Evolutionary conservation across 2,888 invertebrate species (phyloP).

Genomic region (Perizoma flavofasciatum): DNA sequence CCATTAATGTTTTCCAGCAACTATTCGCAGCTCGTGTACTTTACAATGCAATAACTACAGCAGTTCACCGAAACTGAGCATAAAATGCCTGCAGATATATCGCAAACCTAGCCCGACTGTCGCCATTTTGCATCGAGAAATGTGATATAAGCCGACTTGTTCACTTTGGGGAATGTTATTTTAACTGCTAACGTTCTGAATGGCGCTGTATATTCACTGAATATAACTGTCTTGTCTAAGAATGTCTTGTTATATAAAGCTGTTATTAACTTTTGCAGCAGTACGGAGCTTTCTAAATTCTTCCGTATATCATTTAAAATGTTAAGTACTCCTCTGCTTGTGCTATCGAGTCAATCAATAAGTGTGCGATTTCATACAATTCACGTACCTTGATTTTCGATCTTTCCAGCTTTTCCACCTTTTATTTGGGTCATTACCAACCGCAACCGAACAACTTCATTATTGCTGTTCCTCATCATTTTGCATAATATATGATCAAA

Average conservation of each 20-base stretch:
- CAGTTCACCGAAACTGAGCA: conserved; percentile 9
- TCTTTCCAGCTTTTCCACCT: conserved; percentile 3
- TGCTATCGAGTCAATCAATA: conserved; percentile 2
- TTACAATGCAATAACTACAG: conserved; percentile 23
- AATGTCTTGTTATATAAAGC: not conserved
- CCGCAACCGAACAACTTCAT: no score
- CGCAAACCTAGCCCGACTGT: conserved; percentile 14
- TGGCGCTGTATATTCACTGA: not conserved
- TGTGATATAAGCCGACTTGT: conserved; percentile 12
- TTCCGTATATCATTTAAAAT: no score
- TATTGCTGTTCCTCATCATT: no score
- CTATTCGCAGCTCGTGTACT: conserved; percentile 14
- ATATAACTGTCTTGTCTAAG: not conserved
- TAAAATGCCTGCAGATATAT: conserved; percentile 9
- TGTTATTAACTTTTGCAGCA: no score
- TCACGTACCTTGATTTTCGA: conserved; percentile 8
- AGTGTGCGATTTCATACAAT: conserved; percentile 12
- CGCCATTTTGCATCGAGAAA: conserved; percentile 25
- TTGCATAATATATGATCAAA: no score
- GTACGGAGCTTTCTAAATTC: no score
- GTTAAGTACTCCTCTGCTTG: not conserved
- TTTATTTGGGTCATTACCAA: not conserved
- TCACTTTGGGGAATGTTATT: conserved; percentile 3
- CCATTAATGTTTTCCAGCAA: conserved; percentile 1
- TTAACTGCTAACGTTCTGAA: no score